A percentile compares a stretch with the other conserved stretches of the same genome.
phyloP scores from a whole-genome alignment of 2,113 vertebrate species.

The Osmerus eperlanus region DNA sequence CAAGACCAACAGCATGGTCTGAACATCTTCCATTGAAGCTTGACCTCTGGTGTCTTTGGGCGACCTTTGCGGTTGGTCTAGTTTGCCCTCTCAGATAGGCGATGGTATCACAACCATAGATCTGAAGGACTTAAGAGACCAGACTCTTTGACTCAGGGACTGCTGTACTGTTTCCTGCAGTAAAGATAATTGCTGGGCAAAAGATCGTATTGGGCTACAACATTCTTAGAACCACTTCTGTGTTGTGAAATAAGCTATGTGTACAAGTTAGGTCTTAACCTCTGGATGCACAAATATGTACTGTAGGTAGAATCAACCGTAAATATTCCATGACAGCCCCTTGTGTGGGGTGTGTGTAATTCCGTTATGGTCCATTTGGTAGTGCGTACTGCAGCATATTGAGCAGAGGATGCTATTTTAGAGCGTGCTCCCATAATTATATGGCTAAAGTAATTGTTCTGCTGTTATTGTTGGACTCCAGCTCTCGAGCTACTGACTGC shows the following conservation, averaged over 20 bases:
- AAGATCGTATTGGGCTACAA: slow-evolving; percentile 44
- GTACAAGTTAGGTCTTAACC: slow-evolving; percentile 10
- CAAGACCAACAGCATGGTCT: neutral
- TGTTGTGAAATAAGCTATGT: slow-evolving; percentile 34
- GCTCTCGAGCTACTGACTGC: slow-evolving; percentile 48
- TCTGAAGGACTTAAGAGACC: slow-evolving; percentile 28
- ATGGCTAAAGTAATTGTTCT: slow-evolving; percentile 46
- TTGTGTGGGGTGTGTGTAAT: neutral
- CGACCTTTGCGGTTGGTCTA: slow-evolving; percentile 7
- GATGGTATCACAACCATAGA: slow-evolving; percentile 26
- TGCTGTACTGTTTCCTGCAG: slow-evolving; percentile 62
- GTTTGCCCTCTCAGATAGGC: slow-evolving; percentile 16
- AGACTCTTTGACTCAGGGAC: slow-evolving; percentile 22
- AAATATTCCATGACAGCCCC: slow-evolving; percentile 8
- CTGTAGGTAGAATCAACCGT: slow-evolving; percentile 18
- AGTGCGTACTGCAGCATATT: slow-evolving; percentile 26
- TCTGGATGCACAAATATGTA: slow-evolving; percentile 21
- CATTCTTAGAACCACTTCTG: slow-evolving; percentile 13
- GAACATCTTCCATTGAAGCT: neutral
- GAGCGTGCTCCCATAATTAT: slow-evolving; percentile 46
- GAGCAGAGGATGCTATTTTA: slow-evolving; percentile 37
- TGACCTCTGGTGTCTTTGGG: slow-evolving; percentile 6
- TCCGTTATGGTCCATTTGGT: neutral
- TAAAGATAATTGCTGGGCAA: slow-evolving; percentile 63
- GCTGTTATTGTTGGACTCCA: slow-evolving; percentile 44